phyloP scores from a whole-genome alignment of 2,888 invertebrate genomes.

The Aleiodes leptofemur region DNA sequence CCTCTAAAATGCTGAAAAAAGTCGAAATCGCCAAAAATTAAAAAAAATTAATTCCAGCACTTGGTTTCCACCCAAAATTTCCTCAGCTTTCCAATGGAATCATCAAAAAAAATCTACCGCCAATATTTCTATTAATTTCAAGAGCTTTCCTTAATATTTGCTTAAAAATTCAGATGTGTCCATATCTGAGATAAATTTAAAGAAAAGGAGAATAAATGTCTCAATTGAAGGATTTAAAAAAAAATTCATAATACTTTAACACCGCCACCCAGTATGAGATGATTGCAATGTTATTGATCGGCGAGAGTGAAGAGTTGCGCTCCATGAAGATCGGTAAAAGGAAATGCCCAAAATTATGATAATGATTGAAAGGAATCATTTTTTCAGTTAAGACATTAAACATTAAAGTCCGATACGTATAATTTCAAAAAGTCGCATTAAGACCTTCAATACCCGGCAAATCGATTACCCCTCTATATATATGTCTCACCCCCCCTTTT shows the following conservation, averaged over 20 bases:
- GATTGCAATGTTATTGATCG: slow-evolving; percentile 63
- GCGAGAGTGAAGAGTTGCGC: slow-evolving; percentile 27
- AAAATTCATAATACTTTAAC: slow-evolving; percentile 69
- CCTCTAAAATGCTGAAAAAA: no score
- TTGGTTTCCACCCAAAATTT: no score
- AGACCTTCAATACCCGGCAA: slow-evolving; percentile 56
- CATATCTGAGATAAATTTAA: no score
- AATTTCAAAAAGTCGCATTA: slow-evolving; percentile 70
- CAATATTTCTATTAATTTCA: no score
- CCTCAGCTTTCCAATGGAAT: no score
- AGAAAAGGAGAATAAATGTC: slow-evolving; percentile 63
- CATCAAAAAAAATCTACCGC: no score
- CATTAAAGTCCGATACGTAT: slow-evolving; percentile 62
- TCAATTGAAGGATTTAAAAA: slow-evolving; percentile 66
- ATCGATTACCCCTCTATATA: slow-evolving; percentile 49
- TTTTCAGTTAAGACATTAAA: slow-evolving; percentile 75
- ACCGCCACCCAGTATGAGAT: slow-evolving; percentile 70
- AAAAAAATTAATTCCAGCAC: no score
- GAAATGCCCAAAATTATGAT: slow-evolving; percentile 74
- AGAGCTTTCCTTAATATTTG: no score
- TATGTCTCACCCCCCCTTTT: slow-evolving; percentile 32
- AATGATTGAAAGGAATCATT: slow-evolving; percentile 68
- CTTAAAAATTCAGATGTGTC: no score
- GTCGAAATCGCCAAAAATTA: no score
- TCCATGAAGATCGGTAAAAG: slow-evolving; percentile 48